phyloP scores from a whole-genome alignment of 2,797 vertebrate species.

The Synanceia verrucosa region DNA sequence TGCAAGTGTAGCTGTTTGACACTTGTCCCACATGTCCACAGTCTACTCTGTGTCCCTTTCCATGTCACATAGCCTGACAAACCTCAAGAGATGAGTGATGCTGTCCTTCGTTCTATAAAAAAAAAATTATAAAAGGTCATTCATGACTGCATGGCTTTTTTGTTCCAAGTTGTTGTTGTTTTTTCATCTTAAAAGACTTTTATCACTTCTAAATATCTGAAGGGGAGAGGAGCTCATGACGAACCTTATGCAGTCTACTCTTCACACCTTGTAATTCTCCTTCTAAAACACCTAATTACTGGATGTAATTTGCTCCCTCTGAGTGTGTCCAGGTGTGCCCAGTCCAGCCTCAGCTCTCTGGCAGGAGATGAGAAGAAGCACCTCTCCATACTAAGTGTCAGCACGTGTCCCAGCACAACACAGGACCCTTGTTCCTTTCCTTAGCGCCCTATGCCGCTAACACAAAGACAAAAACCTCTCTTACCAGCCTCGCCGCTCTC shows the following conservation, averaged over 20 bases:
- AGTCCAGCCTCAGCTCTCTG: constrained; percentile 29
- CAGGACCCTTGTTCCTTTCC: constrained; percentile 61
- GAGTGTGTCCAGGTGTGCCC: constrained; percentile 69
- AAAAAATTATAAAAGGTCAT: constrained; percentile 39
- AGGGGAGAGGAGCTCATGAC: constrained; percentile 35
- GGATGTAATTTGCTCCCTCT: constrained; percentile 48
- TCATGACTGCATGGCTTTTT: constrained; percentile 36
- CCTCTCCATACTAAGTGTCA: constrained; percentile 64
- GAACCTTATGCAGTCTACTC: constrained; percentile 37
- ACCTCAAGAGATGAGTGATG: constrained; percentile 31
- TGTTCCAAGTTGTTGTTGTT: not conserved
- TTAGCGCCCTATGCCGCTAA: constrained; percentile 26
- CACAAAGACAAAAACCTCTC: constrained; percentile 54
- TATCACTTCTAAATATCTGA: constrained; percentile 48
- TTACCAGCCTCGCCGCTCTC: constrained; percentile 32
- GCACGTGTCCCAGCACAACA: constrained; percentile 64
- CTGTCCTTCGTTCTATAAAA: constrained; percentile 34
- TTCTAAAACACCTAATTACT: constrained; percentile 64
- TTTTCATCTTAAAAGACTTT: constrained; percentile 52
- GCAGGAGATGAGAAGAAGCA: constrained; percentile 20
- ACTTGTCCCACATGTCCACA: not conserved
- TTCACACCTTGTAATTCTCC: constrained; percentile 67
- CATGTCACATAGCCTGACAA: constrained; percentile 8
- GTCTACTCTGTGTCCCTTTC: not conserved
- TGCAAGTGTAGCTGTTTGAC: not conserved